Evolutionary conservation across 92 coral and sea anemone species (phyloP).

Genomic region (Phenganax subtilis): DNA sequence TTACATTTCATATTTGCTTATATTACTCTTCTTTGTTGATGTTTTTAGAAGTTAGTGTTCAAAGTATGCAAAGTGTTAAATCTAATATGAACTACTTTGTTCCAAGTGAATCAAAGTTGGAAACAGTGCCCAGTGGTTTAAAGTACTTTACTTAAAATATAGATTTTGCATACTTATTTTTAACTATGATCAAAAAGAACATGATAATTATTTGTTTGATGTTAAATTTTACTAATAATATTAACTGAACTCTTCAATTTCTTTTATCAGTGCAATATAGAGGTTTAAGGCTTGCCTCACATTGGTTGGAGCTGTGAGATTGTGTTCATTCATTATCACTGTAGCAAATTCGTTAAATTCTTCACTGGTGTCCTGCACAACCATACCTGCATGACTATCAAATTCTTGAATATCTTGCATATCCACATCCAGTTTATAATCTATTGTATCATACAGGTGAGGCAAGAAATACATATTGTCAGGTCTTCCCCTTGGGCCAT

Average conservation of each 20-base stretch:
- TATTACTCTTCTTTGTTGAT: too few species aligned
- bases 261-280: constrained; percentile 15
- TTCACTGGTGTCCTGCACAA: constrained; percentile 17
- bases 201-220: neutral
- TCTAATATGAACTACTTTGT: too few species aligned
- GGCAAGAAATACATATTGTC: constrained; percentile 2
- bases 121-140: too few species aligned
- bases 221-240: neutral
- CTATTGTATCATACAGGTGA: neutral
- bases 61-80: too few species aligned
- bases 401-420: neutral
- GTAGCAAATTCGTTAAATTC: constrained; percentile 36
- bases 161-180: too few species aligned
- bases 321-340: constrained; percentile 9
- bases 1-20: neutral
- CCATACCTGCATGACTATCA: constrained; percentile 28
- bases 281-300: neutral
- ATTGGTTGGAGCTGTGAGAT: neutral
- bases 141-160: too few species aligned
- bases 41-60: too few species aligned
- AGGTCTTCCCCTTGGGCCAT: constrained; percentile 16
- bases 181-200: neutral
- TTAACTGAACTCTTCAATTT: constrained; percentile 12
- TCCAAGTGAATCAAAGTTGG: too few species aligned
- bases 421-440: neutral